Base-by-base conservation (phyloP, 2,797 vertebrate genomes). In the Diplodus puntazzo region DNA sequence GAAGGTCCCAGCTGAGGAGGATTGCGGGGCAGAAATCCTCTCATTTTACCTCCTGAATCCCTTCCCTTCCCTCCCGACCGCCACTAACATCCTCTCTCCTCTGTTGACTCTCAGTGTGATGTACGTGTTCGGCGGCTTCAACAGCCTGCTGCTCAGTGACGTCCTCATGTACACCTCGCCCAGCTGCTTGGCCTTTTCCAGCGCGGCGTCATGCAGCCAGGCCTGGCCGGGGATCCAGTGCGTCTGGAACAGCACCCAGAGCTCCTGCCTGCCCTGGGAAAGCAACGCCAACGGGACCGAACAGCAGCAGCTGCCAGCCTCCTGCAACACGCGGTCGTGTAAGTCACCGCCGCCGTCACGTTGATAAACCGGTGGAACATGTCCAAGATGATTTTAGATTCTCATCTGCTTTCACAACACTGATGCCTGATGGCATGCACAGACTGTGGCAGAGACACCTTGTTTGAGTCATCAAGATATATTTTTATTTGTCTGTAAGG, bases 41-140 rank as follows among this genome's bases (percentile, higher is more conserved):
- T 45, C 14, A 2, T 48, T 14, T 74, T 52, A 57, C 48, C 55
- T 27, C 49, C 50, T 68, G 16, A 80, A 53, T 68, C 66, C 55
- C 27, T 43, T 50, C 21, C 23, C 8, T 50, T 25, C 23, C 8
- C 17, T 17, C 53, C 14, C 58, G 58, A 69, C 21, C 30, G 12
- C 23, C 21, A n/a, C 54, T 72, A 34, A 79, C 54, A 10, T 49
- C 64, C 5, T 21, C 45, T 34, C 17, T 52, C 43, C 34, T 48
- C 9, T 57, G 16, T 39, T 48, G 6, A 73, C n/a, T 52, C 8
- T 0, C 91, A 99, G 98, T 69, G 94, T 91, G 23, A 98, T 99
- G 98, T 98, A 97, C 43, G 82, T 99, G 20, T 99, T 98, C 16
- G 98, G 98, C 10, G 98, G 98, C 61, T 99, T 99, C 93, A 99